Evolutionary conservation across 1,140 invertebrate genomes (phyloP).

Genomic region (Agrypnia vestita): DNA sequence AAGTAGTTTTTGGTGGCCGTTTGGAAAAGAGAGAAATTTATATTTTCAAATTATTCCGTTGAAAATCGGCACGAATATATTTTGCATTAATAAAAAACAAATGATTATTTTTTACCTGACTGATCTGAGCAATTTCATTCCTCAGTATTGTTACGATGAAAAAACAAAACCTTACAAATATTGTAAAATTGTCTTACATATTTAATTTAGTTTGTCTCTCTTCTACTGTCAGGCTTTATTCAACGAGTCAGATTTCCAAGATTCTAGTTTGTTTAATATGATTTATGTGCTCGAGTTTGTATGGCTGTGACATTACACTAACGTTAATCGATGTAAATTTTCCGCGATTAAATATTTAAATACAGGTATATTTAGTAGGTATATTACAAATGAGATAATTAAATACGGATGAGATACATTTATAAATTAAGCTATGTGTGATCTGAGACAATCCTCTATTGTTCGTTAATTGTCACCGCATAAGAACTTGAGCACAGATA

Average conservation of each 20-base stretch:
- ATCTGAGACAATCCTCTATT: neutral
- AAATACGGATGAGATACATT: neutral
- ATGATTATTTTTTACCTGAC: too few species aligned
- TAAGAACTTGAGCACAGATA: slow-evolving; percentile 27
- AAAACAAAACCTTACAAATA: neutral
- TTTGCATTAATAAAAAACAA: too few species aligned
- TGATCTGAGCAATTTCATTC: too few species aligned
- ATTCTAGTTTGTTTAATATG: neutral
- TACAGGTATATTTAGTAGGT: neutral
- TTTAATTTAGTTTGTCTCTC: slow-evolving; percentile 4
- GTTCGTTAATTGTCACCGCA: neutral
- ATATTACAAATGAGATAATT: neutral
- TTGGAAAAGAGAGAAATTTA: neutral
- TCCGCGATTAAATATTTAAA: neutral
- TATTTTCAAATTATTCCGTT: too few species aligned
- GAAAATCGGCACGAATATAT: too few species aligned
- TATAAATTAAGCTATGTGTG: too few species aligned
- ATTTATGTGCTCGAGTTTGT: slow-evolving; percentile 21
- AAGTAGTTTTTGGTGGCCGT: neutral
- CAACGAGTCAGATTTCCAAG: slow-evolving; percentile 12
- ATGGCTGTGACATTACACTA: neutral
- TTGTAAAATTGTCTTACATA: slow-evolving; percentile 5
- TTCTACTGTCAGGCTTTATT: neutral
- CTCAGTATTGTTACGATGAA: too few species aligned
- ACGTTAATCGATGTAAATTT: neutral